Conservation (phyloP, 1,140 invertebrate genomes). For the Lanistes nyassanus region DNA sequence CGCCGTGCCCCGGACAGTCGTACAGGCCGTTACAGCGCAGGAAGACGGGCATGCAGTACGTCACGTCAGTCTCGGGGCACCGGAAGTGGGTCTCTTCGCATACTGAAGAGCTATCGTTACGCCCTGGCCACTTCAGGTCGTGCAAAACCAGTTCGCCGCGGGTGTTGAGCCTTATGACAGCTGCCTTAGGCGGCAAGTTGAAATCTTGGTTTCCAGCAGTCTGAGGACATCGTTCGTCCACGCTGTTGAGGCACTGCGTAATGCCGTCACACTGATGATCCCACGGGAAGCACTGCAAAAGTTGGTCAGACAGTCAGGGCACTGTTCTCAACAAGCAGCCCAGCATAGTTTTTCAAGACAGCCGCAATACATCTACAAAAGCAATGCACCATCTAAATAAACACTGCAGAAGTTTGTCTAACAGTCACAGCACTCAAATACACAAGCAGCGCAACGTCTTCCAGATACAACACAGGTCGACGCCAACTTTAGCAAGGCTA, state of each 20-base stretch:
- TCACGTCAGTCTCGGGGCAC: slow-evolving; percentile 2
- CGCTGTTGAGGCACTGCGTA: not conserved
- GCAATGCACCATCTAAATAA: too few relatives aligned
- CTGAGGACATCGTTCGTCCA: not conserved
- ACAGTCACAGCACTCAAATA: too few relatives aligned
- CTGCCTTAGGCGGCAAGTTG: not conserved
- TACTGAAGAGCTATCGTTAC: not conserved
- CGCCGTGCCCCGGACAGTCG: slow-evolving; percentile 25
- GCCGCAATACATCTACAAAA: too few relatives aligned
- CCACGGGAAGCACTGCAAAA: slow-evolving; percentile 1
- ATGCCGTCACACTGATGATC: not conserved
- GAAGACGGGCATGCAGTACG: slow-evolving; percentile 22
- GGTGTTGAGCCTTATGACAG: not conserved
- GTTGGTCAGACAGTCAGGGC: too few relatives aligned
- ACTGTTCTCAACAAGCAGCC: too few relatives aligned
- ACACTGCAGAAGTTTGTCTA: too few relatives aligned
- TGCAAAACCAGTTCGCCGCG: not conserved
- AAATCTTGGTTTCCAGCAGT: not conserved
- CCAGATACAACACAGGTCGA: too few relatives aligned
- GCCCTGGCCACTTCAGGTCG: too few relatives aligned
- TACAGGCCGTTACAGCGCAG: slow-evolving; percentile 27
- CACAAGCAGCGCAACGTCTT: too few relatives aligned
- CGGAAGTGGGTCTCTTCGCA: slow-evolving; percentile 23
- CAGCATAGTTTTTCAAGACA: too few relatives aligned
- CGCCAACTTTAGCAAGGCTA: too few relatives aligned